Conservation (phyloP, 2,888 invertebrate species). For the Drosophila greeni region DNA sequence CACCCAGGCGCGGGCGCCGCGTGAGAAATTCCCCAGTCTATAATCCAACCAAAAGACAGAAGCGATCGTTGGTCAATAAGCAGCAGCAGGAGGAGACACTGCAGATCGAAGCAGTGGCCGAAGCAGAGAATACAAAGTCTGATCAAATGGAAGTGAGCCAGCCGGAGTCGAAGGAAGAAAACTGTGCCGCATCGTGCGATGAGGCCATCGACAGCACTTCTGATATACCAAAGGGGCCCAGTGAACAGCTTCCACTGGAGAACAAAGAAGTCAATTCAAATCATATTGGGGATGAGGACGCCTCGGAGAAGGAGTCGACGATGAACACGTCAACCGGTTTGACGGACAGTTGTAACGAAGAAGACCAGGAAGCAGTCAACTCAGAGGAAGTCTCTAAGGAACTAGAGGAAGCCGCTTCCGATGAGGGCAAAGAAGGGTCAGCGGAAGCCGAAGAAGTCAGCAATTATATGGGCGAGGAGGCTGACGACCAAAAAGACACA, state of each 20-base stretch:
- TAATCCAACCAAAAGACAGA: constrained; percentile 29
- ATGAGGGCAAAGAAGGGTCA: background rate
- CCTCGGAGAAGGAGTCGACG: background rate
- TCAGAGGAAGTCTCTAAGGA: background rate
- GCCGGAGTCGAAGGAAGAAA: background rate
- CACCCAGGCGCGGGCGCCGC: constrained; percentile 38
- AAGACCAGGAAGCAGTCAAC: background rate
- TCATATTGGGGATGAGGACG: background rate
- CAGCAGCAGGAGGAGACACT: background rate
- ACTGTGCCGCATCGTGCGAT: background rate
- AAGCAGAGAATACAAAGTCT: constrained; percentile 30
- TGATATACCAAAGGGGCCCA: background rate
- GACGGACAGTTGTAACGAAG: background rate
- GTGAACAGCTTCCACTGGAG: background rate
- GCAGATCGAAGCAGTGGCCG: background rate
- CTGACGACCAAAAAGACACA: background rate
- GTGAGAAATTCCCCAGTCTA: constrained; percentile 7
- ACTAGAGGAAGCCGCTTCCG: background rate
- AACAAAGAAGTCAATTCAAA: background rate
- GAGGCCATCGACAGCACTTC: constrained; percentile 26
- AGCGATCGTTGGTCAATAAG: constrained; percentile 9
- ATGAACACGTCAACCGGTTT: constrained; percentile 1
- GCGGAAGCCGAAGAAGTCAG: background rate
- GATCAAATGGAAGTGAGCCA: constrained; percentile 6
- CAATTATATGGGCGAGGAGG: background rate